phyloP scores from a whole-genome alignment of 2,113 vertebrate species.

The Tiliqua scincoides region DNA sequence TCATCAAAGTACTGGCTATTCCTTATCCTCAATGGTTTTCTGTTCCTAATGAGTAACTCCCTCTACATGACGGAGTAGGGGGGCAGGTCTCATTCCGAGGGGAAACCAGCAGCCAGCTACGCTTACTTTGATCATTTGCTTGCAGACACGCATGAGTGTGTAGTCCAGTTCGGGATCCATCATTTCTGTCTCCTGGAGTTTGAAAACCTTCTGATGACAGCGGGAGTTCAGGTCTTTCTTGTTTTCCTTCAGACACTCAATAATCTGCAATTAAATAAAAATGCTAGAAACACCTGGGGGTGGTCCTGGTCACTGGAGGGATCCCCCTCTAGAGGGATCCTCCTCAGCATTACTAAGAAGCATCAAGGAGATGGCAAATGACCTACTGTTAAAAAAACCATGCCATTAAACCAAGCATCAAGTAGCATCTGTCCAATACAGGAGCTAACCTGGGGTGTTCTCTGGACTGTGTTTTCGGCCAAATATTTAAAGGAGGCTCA shows the following conservation, averaged over 20 bases:
- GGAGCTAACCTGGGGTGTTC: too few species aligned
- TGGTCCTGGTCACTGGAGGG: rapidly evolving
- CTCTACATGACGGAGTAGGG: too few species aligned
- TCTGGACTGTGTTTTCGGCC: not conserved
- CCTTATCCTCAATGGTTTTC: too few species aligned
- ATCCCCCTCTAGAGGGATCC: not conserved
- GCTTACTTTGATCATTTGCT: slow-evolving; percentile 95
- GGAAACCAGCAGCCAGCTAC: not conserved
- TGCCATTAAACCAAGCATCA: too few species aligned
- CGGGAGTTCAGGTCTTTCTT: slow-evolving; percentile 85
- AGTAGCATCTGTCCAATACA: too few species aligned
- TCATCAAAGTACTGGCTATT: too few species aligned
- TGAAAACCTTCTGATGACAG: slow-evolving; percentile 95
- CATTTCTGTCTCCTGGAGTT: slow-evolving; percentile 96
- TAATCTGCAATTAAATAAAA: slow-evolving; percentile 79
- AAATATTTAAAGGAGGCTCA: not conserved
- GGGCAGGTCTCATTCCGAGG: not conserved
- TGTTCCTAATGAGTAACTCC: too few species aligned
- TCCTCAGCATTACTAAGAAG: too few species aligned
- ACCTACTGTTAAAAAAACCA: not conserved
- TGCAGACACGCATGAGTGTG: slow-evolving; percentile 96
- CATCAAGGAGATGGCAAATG: not conserved
- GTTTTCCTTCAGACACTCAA: slow-evolving; percentile 95
- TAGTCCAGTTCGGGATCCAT: slow-evolving; percentile 95
- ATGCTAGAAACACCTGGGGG: not conserved